phyloP scores from a whole-genome alignment of 2,797 vertebrate species.

The Petrocephalus sullivani region DNA sequence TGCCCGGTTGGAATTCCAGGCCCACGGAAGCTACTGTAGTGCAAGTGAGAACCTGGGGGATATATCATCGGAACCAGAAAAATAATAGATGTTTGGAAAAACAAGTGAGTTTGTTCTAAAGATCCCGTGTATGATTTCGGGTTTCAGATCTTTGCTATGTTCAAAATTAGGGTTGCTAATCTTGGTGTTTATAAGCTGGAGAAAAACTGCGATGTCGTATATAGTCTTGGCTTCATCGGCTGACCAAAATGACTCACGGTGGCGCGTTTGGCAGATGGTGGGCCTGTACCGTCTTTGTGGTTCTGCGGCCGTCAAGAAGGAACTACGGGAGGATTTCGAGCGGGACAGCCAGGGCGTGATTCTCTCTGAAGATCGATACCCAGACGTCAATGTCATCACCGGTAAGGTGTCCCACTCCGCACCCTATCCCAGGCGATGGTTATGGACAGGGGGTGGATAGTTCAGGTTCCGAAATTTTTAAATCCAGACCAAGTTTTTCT shows the following conservation, averaged over 20 bases:
- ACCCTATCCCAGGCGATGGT: background rate
- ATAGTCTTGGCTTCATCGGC: background rate
- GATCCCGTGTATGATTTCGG: background rate
- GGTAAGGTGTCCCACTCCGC: conserved; percentile 59
- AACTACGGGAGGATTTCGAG: conserved; percentile 92
- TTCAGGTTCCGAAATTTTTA: background rate
- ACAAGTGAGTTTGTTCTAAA: background rate
- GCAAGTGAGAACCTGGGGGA: background rate
- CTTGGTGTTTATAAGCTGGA: background rate
- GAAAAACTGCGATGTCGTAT: background rate
- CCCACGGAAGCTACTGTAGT: background rate
- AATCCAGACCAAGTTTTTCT: background rate
- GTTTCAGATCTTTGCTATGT: background rate
- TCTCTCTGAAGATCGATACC: conserved; percentile 84
- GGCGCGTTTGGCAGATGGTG: conserved; percentile 70
- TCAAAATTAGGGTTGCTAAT: background rate
- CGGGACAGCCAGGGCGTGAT: conserved; percentile 77
- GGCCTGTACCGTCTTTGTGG: conserved; percentile 92
- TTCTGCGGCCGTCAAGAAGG: conserved; percentile 93
- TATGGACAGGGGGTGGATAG: background rate
- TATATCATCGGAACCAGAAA: background rate
- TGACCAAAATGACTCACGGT: background rate
- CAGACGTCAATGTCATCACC: conserved; percentile 97
- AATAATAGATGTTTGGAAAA: background rate
- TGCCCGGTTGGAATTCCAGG: background rate